Evolutionary conservation across 2,888 invertebrate species (phyloP), one percentile per base, ranked within the genome.

Genomic region (Augochlorella aurata): DNA sequence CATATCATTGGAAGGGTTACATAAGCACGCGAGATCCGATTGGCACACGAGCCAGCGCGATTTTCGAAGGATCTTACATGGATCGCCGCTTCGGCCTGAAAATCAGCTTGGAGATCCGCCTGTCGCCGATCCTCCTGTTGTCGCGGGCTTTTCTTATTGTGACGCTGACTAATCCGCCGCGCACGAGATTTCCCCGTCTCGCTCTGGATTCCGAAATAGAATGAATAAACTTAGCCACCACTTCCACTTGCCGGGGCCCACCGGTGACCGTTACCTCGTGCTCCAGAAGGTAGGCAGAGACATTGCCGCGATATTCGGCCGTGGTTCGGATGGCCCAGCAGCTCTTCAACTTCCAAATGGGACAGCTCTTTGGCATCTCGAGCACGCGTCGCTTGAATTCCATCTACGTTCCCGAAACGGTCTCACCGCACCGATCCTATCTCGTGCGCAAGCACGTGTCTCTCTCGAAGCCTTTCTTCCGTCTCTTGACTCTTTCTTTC

Each of bases 221-320:
- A 72, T 92, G 90, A 47, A 91, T 82, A 75, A 92, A 92, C 79
- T 87, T 89, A 18, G 90, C 92, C 44, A 90, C 87, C 10, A 92
- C 74, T 84, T 92, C 91, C 52, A 92, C 84, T 47, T 82, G 88
- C 44, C 87, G 80, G 1, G 85, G 82, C 1, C 88, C 87, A 47
- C 88, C 89, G 38, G 85, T 87, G 24, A 92, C 85, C 24, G 88
- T 86, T 24, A 92, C 89, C 69, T 91, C 90, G 82, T 92, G 92
- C 71, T 92, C 91, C 79, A 92, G 84, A 63, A 90, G 76, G 66
- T 85, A 90, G 38, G 80, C 67, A 63, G 84, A 67, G 18, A 77
- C 61, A 45, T 81, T 71, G 10, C 75, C 82, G 49, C 65, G 75
- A 70, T 77, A 80, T 54, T 77, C 67, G 24, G 45, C 73, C 76